phyloP scores from a whole-genome alignment of 2,113 vertebrate species.

The Eptesicus fuscus region DNA sequence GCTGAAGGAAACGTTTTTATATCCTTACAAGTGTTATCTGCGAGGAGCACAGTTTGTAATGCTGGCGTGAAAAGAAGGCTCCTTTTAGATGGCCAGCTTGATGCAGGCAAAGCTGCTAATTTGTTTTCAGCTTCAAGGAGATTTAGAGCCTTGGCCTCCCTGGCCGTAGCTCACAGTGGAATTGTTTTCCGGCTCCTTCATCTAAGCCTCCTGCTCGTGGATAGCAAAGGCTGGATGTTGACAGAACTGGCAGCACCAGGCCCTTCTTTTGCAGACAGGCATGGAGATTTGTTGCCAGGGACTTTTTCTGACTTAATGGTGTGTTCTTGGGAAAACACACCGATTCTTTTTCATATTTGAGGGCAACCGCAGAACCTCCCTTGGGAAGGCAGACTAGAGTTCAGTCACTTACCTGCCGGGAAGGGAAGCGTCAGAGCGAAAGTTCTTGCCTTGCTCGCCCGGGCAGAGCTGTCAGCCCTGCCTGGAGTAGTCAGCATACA shows the following conservation, averaged over 20 bases:
- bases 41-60: slow-evolving; percentile 60
- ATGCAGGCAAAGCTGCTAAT: slow-evolving; percentile 79
- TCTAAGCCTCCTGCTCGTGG: slow-evolving; percentile 56
- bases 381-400: not conserved
- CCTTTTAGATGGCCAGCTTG: slow-evolving; percentile 65
- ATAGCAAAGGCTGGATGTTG: slow-evolving; percentile 59
- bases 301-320: slow-evolving; percentile 50
- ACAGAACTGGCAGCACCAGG: slow-evolving; percentile 42
- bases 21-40: slow-evolving; percentile 71
- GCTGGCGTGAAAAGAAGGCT: slow-evolving; percentile 61
- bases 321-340: not conserved
- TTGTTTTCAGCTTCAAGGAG: slow-evolving; percentile 82
- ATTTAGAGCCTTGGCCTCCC: slow-evolving; percentile 75
- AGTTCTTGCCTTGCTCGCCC: not conserved
- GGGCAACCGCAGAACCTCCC: not conserved
- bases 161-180: slow-evolving; percentile 63
- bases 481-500: not conserved
- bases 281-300: not conserved
- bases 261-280: slow-evolving; percentile 46
- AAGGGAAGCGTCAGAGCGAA: not conserved
- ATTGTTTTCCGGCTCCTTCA: slow-evolving; percentile 75
- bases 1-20: slow-evolving; percentile 72
- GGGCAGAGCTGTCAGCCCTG: not conserved
- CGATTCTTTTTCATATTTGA: not conserved
- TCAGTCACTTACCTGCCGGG: not conserved